Conservation (phyloP, 2,797 vertebrate genomes). For the Sebastes matsubarae region DNA sequence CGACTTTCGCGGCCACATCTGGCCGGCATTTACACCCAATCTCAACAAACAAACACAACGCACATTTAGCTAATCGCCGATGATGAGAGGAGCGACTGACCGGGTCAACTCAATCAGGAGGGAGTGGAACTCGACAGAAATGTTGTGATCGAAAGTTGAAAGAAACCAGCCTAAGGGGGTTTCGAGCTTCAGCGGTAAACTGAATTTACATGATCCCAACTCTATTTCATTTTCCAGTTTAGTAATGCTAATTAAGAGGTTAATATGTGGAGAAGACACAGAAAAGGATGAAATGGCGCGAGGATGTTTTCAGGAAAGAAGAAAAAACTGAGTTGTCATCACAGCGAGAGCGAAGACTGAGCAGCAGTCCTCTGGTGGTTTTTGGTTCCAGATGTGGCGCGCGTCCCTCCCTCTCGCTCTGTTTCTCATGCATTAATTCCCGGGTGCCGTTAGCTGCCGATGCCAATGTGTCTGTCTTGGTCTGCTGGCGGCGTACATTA, state of each 20-base stretch:
- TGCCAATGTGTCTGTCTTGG: slow-evolving; percentile 49
- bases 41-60: slow-evolving; percentile 82
- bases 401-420: neutral
- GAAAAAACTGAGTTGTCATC: slow-evolving; percentile 31
- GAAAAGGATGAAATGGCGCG: neutral
- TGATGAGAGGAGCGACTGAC: slow-evolving; percentile 73
- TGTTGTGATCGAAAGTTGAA: slow-evolving; percentile 9
- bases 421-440: slow-evolving; percentile 47
- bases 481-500: slow-evolving; percentile 50
- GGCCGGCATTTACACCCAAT: slow-evolving; percentile 89
- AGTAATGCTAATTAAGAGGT: neutral
- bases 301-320: slow-evolving; percentile 14
- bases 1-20: slow-evolving; percentile 84
- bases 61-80: slow-evolving; percentile 79
- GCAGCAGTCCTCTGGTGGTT: slow-evolving; percentile 39
- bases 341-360: slow-evolving; percentile 30
- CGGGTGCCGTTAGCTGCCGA: slow-evolving; percentile 30
- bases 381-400: slow-evolving; percentile 54
- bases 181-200: neutral
- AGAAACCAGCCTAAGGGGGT: neutral
- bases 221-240: no score
- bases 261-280: neutral
- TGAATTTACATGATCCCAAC: neutral
- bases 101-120: slow-evolving; percentile 45
- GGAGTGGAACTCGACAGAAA: neutral